These are phyloP conservation scores for Drosophila triauraria DNA, from an alignment of 1,140 invertebrate species.

Conservation along the genomic window DNA sequence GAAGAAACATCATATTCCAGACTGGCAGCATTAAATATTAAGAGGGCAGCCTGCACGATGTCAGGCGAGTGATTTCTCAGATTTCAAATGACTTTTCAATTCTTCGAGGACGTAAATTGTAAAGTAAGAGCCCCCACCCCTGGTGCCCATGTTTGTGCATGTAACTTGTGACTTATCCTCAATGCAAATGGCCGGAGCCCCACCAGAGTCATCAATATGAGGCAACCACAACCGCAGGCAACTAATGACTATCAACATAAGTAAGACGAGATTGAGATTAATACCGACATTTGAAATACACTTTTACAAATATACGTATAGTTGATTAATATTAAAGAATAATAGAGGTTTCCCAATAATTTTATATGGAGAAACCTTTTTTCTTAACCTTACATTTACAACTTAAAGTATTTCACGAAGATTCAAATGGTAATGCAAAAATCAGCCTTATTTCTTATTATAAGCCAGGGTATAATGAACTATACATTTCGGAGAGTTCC, in stretches of 20 bases:
- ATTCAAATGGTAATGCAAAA: neutral
- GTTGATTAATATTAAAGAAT: neutral
- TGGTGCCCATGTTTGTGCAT: neutral
- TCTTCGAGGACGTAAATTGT: slow-evolving; percentile 6
- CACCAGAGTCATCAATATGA: slow-evolving; percentile 47
- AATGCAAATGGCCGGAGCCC: slow-evolving; percentile 26
- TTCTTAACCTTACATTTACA: too few relatives aligned
- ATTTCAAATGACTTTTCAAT: slow-evolving; percentile 35
- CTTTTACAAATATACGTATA: neutral
- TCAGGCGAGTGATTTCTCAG: slow-evolving; percentile 28
- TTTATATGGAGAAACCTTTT: neutral
- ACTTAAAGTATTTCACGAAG: neutral
- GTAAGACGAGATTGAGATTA: slow-evolving; percentile 4
- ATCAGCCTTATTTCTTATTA: neutral
- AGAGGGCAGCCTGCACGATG: slow-evolving; percentile 1
- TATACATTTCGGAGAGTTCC: slow-evolving; percentile 22
- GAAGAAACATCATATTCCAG: neutral
- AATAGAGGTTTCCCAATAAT: too few relatives aligned
- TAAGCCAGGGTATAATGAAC: slow-evolving; percentile 37
- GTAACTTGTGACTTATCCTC: slow-evolving; percentile 18
- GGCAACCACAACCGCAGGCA: slow-evolving; percentile 40
- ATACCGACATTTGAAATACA: neutral
- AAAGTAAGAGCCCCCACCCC: too few relatives aligned
- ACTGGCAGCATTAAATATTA: slow-evolving; percentile 32
- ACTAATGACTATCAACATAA: slow-evolving; percentile 46